Evolutionary conservation across 1,140 invertebrate genomes (phyloP), one percentile per base, ranked within the genome.

Genomic region (Episyrphus balteatus): DNA sequence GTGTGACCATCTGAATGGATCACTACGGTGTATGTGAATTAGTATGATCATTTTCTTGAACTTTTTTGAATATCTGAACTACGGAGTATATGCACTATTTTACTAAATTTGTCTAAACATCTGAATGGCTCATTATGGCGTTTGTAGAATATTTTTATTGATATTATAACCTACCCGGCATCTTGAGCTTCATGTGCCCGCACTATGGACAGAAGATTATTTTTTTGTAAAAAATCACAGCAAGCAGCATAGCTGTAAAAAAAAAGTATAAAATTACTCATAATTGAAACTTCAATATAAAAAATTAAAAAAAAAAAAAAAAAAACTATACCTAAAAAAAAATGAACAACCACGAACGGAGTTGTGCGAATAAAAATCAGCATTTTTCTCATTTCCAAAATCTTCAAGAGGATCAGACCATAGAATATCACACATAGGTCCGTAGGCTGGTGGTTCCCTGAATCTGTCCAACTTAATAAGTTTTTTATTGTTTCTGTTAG

Each of bases 171-270:
- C 73, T 74, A 88, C 83, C 95, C 95, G 59, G 96, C 95, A 82
- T 99, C 96, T 79, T 99, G 96, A 66, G 96, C 96, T 80, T 99
- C 96, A 73, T 99, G 96, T 60, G 96, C 96, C 75, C 96, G 84
- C 68, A 99, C 98, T 74, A 99, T 98, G 59, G 95, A 98, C 59
- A 99, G 79, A 66, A 99, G 81, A 78, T 97, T 98, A 80, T 98
- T 99, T 75, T 96, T 95, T 77, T 97, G 92, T 59, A 99, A 83
- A 76, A 99, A 99, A 78, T 99, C 95, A 84, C 93, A 98, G 79
- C 94, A 98, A 61, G 94, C 94, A 72, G 89, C 88, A 83, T 98
- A 97, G 81, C 92, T 94, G 66, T 43, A 75, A 74, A 14, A 8
- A 39, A 39, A 39, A 39, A 8, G 6, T 14, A 39, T 10, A n/a